These are phyloP conservation scores for Conus canariensis DNA, from an alignment of 2,888 invertebrate genomes.

Conservation along the genomic window DNA sequence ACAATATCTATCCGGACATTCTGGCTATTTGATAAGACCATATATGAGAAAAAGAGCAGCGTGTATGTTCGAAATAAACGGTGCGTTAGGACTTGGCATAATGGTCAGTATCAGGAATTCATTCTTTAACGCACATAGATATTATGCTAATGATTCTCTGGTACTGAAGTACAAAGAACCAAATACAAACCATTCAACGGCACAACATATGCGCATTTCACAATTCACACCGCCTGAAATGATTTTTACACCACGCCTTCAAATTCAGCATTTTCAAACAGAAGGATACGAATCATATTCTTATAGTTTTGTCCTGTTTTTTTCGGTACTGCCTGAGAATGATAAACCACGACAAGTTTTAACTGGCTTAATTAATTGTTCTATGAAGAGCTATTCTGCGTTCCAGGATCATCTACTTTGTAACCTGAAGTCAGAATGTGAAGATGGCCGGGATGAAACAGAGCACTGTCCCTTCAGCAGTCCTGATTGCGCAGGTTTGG, in stretches of 20 bases:
- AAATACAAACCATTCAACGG: not conserved
- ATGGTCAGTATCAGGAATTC: not conserved
- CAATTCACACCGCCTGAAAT: not conserved
- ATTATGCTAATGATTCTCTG: not conserved
- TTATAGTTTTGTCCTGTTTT: not conserved
- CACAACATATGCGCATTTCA: too few relatives aligned
- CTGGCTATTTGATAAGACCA: not conserved
- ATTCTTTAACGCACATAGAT: too few relatives aligned
- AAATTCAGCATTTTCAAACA: not conserved
- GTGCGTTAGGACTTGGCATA: not conserved
- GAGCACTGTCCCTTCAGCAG: constrained; percentile 25
- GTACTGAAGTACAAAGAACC: not conserved
- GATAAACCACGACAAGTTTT: not conserved
- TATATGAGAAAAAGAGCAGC: not conserved
- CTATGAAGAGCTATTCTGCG: not conserved
- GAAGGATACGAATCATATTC: not conserved
- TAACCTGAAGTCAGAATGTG: constrained; percentile 31
- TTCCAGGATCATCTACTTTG: constrained; percentile 26
- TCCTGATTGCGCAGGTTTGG: not conserved
- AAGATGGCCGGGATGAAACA: constrained; percentile 28
- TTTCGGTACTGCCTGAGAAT: not conserved
- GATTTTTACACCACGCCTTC: not conserved
- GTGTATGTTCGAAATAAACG: not conserved
- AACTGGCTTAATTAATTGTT: not conserved
- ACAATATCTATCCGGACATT: not conserved